Evolutionary conservation across 2,113 vertebrate species (phyloP).

Genomic region (Cyrtonyx montezumae): DNA sequence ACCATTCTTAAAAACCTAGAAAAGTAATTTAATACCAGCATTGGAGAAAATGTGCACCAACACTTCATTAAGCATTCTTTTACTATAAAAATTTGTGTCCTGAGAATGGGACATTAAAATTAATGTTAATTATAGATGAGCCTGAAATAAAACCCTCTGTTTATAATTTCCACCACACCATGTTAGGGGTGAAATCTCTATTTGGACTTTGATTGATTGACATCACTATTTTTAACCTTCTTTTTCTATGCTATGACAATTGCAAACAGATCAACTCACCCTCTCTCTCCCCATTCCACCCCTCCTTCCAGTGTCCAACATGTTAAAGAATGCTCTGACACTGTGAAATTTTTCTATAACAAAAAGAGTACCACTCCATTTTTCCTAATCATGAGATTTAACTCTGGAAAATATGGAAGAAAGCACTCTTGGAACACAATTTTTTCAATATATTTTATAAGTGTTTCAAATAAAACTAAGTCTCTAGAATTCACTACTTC

Average conservation of each 20-base stretch:
- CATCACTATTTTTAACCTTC: constrained; percentile 18
- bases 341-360: not conserved
- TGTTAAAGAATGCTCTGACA: not conserved
- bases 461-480: constrained; percentile 4
- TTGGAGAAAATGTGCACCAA: not conserved
- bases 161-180: not conserved
- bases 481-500: constrained; percentile 7
- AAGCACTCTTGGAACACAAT: not conserved
- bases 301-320: not conserved
- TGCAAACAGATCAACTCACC: not conserved
- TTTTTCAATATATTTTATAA: constrained; percentile 13
- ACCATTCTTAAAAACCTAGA: constrained; percentile 5
- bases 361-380: not conserved
- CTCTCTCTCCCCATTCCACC: fast-evolving
- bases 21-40: constrained; percentile 27
- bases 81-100: not conserved
- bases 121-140: not conserved
- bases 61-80: constrained; percentile 19
- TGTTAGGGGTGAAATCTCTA: constrained; percentile 1
- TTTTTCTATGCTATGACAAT: not conserved
- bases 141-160: not conserved
- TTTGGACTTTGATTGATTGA: not conserved
- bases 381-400: not conserved
- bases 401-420: not conserved
- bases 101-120: not conserved